These are phyloP conservation scores for Eurypyga helias DNA, from an alignment of 2,113 vertebrate genomes.

Conservation along the genomic window DNA sequence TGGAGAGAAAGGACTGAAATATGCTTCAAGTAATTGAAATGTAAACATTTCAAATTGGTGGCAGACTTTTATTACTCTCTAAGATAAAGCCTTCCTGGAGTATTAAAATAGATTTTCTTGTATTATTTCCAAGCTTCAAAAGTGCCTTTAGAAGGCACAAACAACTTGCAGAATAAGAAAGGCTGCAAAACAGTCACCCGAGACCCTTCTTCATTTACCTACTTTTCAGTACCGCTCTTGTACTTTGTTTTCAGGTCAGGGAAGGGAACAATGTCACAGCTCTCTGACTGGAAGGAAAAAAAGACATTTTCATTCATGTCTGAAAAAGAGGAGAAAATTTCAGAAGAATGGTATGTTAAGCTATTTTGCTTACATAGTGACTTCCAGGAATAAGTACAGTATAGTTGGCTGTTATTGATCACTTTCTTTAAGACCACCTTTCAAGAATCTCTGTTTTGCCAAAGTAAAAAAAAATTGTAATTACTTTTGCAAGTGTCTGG, in stretches of 20 bases:
- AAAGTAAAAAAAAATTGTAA: neutral
- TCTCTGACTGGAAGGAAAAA: conserved; percentile 57
- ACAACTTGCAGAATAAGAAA: conserved; percentile 51
- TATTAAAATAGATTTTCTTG: conserved; percentile 65
- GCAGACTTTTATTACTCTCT: conserved; percentile 76
- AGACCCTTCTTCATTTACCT: neutral
- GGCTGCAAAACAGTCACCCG: neutral
- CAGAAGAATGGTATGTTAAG: conserved; percentile 89
- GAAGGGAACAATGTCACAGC: conserved; percentile 63
- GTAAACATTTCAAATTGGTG: conserved; percentile 82
- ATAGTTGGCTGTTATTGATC: neutral
- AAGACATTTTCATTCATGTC: conserved; percentile 58
- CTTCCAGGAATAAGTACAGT: neutral
- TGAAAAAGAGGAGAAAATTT: conserved; percentile 87
- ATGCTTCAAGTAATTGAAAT: conserved; percentile 79
- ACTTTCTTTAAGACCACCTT: neutral
- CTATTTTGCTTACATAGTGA: neutral
- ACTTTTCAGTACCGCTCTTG: neutral
- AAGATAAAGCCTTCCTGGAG: conserved; percentile 73
- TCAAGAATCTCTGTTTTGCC: neutral
- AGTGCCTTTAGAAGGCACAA: conserved; percentile 41
- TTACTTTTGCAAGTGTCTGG: neutral
- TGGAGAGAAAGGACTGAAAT: conserved; percentile 71
- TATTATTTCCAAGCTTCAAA: conserved; percentile 65
- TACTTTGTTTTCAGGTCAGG: conserved; percentile 67